Percentiles rank a stretch among this genome's conserved stretches.
Evolutionary conservation across 2,113 vertebrate species (phyloP).

Genomic region (Anoura caudifer): DNA sequence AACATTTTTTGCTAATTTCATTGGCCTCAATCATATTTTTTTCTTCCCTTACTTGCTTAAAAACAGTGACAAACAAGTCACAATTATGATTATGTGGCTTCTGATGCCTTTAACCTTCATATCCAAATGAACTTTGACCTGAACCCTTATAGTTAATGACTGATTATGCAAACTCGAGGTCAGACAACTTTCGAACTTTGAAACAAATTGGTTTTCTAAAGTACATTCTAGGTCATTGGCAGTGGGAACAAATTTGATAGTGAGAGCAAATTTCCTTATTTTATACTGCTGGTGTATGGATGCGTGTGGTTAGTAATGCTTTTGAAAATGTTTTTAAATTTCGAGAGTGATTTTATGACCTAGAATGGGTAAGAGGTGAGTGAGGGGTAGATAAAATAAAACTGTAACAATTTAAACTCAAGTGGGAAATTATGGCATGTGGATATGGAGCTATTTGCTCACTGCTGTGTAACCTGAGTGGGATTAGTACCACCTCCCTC

Average conservation of each 20-base stretch:
- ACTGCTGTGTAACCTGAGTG: accelerated
- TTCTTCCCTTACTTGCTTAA: background rate
- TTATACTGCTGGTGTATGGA: background rate
- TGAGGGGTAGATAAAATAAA: background rate
- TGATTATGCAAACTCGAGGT: background rate
- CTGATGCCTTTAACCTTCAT: background rate
- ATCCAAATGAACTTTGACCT: background rate
- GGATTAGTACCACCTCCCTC: accelerated
- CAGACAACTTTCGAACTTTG: background rate
- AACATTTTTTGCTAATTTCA: background rate
- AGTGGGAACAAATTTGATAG: background rate
- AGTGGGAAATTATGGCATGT: background rate
- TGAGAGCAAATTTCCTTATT: background rate
- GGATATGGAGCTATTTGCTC: background rate
- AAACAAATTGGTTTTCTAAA: background rate
- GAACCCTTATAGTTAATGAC: background rate
- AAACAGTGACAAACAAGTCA: background rate
- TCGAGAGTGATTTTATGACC: background rate
- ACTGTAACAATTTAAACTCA: background rate
- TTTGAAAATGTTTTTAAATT: background rate
- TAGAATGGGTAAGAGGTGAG: background rate
- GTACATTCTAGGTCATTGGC: background rate
- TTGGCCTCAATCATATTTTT: background rate
- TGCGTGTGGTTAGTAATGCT: background rate
- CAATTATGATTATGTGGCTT: background rate